Evolutionary conservation across 2,113 vertebrate species (phyloP), one percentile per base, ranked within the genome.

Genomic region (Scalopus aquaticus): DNA sequence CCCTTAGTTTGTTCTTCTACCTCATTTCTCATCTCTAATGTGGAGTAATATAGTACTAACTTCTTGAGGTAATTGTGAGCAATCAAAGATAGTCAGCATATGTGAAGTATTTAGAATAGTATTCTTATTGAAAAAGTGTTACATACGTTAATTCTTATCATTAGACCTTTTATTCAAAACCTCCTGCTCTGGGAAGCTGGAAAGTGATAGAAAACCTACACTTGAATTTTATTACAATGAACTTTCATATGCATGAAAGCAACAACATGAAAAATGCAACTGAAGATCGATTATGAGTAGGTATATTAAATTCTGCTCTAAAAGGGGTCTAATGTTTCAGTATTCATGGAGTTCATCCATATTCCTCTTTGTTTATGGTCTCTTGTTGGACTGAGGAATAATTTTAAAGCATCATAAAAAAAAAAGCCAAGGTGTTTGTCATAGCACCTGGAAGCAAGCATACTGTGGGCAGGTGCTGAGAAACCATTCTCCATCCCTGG

Each of bases 391-490:
- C 60, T 96, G 67, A 97, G 81, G 39, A 92, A 35, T 73, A 58
- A 93, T 94, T 96, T 95, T 73, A 93, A 54, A 70, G 91, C 46
- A 37, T 49, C 30, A 30, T 94, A 60, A 74, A 26, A 92, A 60
- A 74, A 26, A 92, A 95, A 88, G 49, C 95, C 56, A 80, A 95
- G 58, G 35, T 93, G 70, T 67, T 96, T 32, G 93, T 77, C 89
- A 37, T 2, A 93, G 70, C 81, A 93, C 87, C 64, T 92, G 95
- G 86, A 74, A 90, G 72, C 73, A 91, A 87, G 46, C 62, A 83
- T 74, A 88, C n/a, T 88, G 84, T 74, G 88, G 93, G 64, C 77
- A 92, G 44, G 17, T 91, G 82, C n/a, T 69, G 9, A 69, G 9
- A 28, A 83, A 1, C 0, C 6, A 42, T 97, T 92, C 93, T 49